A percentile compares a stretch with the other conserved stretches of the same genome.
These are phyloP conservation scores for Herminia tarsipennalis DNA, from an alignment of 2,888 invertebrate species.

Conservation along the genomic window DNA sequence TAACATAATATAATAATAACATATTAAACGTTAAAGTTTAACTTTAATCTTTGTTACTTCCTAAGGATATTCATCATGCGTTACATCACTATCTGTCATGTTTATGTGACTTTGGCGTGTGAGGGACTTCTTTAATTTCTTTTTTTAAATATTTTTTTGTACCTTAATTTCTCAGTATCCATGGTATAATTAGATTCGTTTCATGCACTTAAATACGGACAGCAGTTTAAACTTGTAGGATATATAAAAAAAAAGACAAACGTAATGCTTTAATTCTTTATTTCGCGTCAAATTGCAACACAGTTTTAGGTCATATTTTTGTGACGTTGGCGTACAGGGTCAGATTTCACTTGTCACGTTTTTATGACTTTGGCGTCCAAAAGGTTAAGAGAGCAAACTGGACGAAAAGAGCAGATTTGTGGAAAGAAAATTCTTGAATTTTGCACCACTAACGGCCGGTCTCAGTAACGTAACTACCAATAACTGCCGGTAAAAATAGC, in stretches of 20 bases:
- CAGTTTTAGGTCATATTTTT: neutral
- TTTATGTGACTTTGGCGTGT: neutral
- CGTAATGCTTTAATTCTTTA: neutral
- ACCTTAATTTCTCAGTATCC: neutral
- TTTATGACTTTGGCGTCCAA: neutral
- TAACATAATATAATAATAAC: neutral
- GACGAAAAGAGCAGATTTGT: too few species aligned
- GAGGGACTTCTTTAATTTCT: neutral
- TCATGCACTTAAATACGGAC: neutral
- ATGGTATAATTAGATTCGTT: neutral
- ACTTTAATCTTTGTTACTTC: neutral
- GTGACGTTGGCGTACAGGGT: neutral
- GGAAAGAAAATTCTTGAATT: too few species aligned
- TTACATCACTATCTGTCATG: neutral
- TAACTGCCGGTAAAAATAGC: too few species aligned
- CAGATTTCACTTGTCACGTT: neutral
- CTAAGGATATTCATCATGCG: too few species aligned
- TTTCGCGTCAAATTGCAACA: neutral
- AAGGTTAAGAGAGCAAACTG: neutral
- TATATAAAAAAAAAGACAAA: neutral
- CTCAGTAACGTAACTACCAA: too few species aligned
- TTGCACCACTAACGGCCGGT: too few species aligned
- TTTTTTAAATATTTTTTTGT: neutral
- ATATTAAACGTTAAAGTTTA: slow-evolving; percentile 4
- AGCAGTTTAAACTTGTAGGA: neutral